phyloP scores from a whole-genome alignment of 2,888 invertebrate species.

The Drosophila nigricruria region DNA sequence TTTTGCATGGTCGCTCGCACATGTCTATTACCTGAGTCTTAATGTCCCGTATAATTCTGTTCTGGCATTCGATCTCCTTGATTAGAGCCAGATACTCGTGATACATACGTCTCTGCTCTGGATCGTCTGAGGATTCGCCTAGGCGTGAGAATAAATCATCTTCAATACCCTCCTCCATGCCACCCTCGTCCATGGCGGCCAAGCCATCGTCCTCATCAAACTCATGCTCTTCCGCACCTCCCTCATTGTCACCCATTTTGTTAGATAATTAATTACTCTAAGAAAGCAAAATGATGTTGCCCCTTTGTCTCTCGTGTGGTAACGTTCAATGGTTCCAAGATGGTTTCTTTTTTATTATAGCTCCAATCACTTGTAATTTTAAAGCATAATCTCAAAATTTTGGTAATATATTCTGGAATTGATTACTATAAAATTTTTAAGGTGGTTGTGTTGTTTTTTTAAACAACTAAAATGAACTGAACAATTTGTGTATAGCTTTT shows the following conservation, averaged over 20 bases:
- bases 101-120: conserved; percentile 76
- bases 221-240: conserved; percentile 54
- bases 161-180: conserved; percentile 59
- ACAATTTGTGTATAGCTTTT: background rate
- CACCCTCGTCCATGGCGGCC: conserved; percentile 35
- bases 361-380: conserved; percentile 35
- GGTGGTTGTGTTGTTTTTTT: conserved; percentile 47
- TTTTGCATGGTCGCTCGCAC: conserved; percentile 72
- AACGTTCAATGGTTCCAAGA: conserved; percentile 2
- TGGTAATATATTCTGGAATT: conserved; percentile 46
- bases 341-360: conserved; percentile 17
- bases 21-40: conserved; percentile 78
- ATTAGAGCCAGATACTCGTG: conserved; percentile 79
- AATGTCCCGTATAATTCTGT: conserved; percentile 77
- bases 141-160: conserved; percentile 72
- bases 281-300: conserved; percentile 1
- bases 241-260: conserved; percentile 57
- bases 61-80: conserved; percentile 82
- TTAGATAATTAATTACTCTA: background rate
- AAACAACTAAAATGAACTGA: conserved; percentile 67
- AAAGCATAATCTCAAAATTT: conserved; percentile 49
- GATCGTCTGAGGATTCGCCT: conserved; percentile 76
- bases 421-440: conserved; percentile 51
- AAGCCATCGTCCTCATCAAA: conserved; percentile 50
- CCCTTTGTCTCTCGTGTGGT: background rate